Base-by-base conservation (phyloP, 2,888 invertebrate genomes). In the Microctonus brassicae region DNA sequence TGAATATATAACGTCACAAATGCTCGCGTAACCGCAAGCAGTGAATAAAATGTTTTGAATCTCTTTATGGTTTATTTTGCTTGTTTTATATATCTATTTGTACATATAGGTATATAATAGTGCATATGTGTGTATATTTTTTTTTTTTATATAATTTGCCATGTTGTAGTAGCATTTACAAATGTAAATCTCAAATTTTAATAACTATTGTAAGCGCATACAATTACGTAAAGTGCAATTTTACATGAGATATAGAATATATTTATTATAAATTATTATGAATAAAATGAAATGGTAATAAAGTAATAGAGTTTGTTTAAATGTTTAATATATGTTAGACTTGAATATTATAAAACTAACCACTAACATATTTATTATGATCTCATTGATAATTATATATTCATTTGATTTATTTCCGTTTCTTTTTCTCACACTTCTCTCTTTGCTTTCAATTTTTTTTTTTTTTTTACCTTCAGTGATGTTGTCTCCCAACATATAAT, bases 11-110 rank as follows among this genome's bases (percentile, higher is more conserved):
- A 57, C 72, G 53, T 63, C 47, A 20, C 47, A 47, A 47, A n/a
- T 6, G 47, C 9, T 7, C 62, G 66, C 72, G 39, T 72, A 72
- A 72, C 72, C 72, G 34, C 72, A 72, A 72, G 61, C 34, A 26
- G 57, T 70, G 60, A 57, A n/a, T n/a, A n/a, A n/a, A 71, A 66
- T 61, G 53, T 71, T 66, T 65, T 65, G 66, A 52, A 61, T 61
- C n/a, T 29, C 55, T 36, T 55, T n/a, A 61, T 13, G 60, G 3
- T 53, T n/a, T 26, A n/a, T n/a, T 29, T 29, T 17, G 34, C 22
- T 36, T 17, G 26, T 20, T 47, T 42, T 26, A 11, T 26, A 11
- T 22, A 6, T 13, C 11, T n/a, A n/a, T n/a, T n/a, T n/a, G n/a
- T n/a, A 17, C 39, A n/a, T 61, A 17, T 61, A 17, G 22, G 34